These are phyloP conservation scores for Frankliniella fusca DNA, from an alignment of 2,888 invertebrate genomes.

Conservation along the genomic window DNA sequence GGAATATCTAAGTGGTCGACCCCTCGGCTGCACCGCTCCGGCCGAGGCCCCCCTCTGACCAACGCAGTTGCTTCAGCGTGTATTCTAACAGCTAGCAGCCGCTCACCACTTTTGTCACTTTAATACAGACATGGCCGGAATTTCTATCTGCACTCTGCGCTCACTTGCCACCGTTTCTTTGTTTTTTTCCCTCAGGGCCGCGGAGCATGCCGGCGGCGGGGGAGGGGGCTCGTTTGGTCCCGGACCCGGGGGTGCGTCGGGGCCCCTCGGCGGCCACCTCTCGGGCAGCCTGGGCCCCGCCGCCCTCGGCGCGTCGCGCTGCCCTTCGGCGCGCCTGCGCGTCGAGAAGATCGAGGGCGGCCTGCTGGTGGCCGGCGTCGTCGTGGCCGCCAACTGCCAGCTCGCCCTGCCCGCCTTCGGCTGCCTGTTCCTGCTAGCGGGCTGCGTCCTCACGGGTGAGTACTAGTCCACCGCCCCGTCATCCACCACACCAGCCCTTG, in stretches of 20 bases:
- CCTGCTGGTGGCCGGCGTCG: conserved; percentile 69
- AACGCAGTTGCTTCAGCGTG: background rate
- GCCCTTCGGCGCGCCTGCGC: conserved; percentile 63
- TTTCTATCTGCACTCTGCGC: background rate
- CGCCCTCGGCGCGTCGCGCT: conserved; percentile 53
- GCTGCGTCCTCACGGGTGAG: conserved; percentile 69
- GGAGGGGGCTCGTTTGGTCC: conserved; percentile 43
- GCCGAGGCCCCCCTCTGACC: no score
- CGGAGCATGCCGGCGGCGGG: conserved; percentile 39
- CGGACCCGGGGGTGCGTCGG: background rate
- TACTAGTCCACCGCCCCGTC: conserved; percentile 30
- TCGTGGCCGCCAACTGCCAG: conserved; percentile 72
- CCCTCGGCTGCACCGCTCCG: no score
- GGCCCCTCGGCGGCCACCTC: conserved; percentile 44
- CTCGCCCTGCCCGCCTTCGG: conserved; percentile 72
- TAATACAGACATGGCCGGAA: background rate
- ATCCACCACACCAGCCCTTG: no score
- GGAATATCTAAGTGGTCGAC: no score
- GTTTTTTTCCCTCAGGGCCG: background rate
- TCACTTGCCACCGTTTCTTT: background rate
- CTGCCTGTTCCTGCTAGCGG: conserved; percentile 68
- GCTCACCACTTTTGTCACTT: background rate
- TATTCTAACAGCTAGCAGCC: background rate
- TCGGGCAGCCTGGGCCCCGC: conserved; percentile 46
- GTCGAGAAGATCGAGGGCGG: conserved; percentile 75